These are phyloP conservation scores for Orthonychiurus folsomi DNA, from an alignment of 2,888 invertebrate genomes.

Conservation along the genomic window DNA sequence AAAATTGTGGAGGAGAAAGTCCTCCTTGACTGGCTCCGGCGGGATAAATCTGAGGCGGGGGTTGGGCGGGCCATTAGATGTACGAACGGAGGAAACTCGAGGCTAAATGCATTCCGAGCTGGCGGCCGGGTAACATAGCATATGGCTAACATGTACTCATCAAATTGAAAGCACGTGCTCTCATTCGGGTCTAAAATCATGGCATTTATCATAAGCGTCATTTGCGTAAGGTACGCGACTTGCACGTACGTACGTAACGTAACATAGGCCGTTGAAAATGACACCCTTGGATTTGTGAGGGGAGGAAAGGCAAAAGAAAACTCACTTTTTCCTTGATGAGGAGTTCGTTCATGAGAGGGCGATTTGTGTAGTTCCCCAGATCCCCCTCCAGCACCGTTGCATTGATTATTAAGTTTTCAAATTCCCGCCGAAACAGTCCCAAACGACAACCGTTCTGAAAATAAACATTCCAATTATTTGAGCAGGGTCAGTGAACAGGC, in stretches of 20 bases:
- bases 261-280: neutral
- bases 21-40: too few species aligned
- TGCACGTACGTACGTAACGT: neutral
- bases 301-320: constrained; percentile 3
- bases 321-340: constrained; percentile 59
- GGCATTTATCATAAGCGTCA: neutral
- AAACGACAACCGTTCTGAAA: constrained; percentile 74
- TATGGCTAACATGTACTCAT: neutral
- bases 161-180: neutral
- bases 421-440: constrained; percentile 73
- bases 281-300: too few species aligned
- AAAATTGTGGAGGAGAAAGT: too few species aligned
- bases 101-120: neutral
- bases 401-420: constrained; percentile 78
- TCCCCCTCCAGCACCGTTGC: constrained; percentile 48
- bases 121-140: too few species aligned
- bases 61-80: neutral
- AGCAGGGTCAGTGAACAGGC: too few species aligned
- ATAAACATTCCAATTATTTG: constrained; percentile 31
- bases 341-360: constrained; percentile 44
- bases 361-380: constrained; percentile 50
- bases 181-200: neutral
- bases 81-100: neutral
- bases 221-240: neutral
- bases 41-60: too few species aligned